Conservation (phyloP, 2,888 invertebrate species). For the Homarus gammarus region DNA sequence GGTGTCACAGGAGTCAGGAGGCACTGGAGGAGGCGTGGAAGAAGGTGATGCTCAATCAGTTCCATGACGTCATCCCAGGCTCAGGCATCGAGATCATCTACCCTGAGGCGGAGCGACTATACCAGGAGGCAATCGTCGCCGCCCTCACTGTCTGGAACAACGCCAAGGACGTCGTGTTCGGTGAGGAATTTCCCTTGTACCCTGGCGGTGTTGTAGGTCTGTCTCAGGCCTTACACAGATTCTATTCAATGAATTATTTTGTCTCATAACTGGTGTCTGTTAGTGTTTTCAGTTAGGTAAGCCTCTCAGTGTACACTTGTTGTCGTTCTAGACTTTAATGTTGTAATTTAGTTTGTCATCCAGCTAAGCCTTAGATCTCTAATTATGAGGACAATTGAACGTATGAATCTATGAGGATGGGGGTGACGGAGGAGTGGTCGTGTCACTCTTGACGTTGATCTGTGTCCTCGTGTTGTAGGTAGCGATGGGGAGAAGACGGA, state of each 20-base stretch:
- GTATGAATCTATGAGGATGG: no score
- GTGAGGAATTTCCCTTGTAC: conserved; percentile 5
- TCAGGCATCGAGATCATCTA: conserved; percentile 71
- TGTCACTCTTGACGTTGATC: background rate
- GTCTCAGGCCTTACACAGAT: no score
- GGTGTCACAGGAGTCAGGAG: conserved; percentile 47
- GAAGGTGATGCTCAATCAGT: conserved; percentile 81
- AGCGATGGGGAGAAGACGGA: background rate
- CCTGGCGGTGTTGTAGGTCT: no score
- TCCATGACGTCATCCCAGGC: conserved; percentile 81
- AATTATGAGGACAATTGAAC: no score
- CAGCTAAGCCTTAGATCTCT: no score
- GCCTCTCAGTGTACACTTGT: no score
- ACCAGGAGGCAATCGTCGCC: conserved; percentile 62
- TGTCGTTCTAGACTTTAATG: no score
- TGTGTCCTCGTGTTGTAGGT: background rate
- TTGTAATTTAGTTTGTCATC: no score
- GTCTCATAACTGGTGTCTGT: no score
- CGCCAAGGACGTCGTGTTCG: conserved; percentile 38
- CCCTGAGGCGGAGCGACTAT: conserved; percentile 48
- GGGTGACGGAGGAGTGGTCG: no score
- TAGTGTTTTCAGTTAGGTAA: no score
- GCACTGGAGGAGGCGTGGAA: conserved; percentile 79
- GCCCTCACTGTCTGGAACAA: conserved; percentile 51
- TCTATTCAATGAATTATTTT: no score